These are phyloP conservation scores for Mesorhabditis spiculigera DNA, from an alignment of 2,888 invertebrate genomes.

Conservation along the genomic window DNA sequence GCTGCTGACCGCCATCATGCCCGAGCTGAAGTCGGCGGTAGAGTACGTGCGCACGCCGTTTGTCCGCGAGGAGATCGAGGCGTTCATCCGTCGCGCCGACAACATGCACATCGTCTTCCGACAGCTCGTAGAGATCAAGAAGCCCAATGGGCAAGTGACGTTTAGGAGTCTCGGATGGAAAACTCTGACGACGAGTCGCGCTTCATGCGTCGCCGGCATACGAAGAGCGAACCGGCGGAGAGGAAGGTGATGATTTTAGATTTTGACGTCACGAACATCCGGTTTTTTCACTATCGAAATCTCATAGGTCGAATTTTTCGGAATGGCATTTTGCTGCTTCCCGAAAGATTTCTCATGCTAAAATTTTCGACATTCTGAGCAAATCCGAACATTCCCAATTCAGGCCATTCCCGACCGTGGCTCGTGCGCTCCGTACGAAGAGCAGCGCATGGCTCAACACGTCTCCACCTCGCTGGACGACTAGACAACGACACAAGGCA, in stretches of 20 bases:
- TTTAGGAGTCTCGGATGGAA: not conserved
- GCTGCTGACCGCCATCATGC: not conserved
- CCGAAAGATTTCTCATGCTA: too few relatives aligned
- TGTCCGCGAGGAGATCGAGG: constrained; percentile 3
- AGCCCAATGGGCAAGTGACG: not conserved
- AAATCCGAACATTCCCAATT: too few relatives aligned
- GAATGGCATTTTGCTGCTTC: too few relatives aligned
- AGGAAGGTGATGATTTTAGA: not conserved
- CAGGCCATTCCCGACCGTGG: too few relatives aligned
- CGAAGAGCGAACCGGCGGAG: not conserved
- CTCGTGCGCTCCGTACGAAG: too few relatives aligned
- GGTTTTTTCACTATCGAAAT: too few relatives aligned
- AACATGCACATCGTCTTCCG: not conserved
- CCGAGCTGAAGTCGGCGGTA: not conserved
- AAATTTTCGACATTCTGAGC: too few relatives aligned
- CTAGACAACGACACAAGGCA: too few relatives aligned
- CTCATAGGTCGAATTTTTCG: too few relatives aligned
- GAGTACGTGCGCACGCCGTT: constrained; percentile 2
- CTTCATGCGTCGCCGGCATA: not conserved
- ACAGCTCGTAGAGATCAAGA: not conserved
- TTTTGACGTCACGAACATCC: not conserved
- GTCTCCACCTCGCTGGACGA: too few relatives aligned
- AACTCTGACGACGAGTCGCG: not conserved
- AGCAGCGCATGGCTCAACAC: too few relatives aligned
- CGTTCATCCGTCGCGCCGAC: constrained; percentile 1